Evolutionary conservation across 1,140 invertebrate genomes (phyloP), one percentile per base, ranked within the genome.

Genomic region (Ectropis grisescens): DNA sequence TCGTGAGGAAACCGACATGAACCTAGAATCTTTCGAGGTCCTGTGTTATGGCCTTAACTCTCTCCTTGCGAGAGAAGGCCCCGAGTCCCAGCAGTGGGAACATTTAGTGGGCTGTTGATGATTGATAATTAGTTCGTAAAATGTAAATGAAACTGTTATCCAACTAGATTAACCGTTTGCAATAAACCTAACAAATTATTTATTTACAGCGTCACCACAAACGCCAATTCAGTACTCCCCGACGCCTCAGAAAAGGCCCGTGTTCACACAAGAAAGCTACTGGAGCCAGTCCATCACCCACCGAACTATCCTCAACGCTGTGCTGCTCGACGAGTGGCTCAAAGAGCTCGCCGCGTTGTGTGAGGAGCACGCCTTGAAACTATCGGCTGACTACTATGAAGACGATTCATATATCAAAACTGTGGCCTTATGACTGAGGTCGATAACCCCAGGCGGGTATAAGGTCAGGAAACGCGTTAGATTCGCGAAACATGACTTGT

Each of bases 311-410:
- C 46, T 83, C 2, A 83, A 93, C 76, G 93, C 93, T n/a, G 89
- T 98, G 2, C 75, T 98, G 31, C 80, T 98, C 29, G 93, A 95
- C 55, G 95, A 98, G 70, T 97, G 96, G 92, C 80, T 96, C 0
- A 95, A 96, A 78, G 95, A 98, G 82, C 79, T 98, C 25, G 91
- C 95, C 1, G 93, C 96, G 9, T 87, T 98, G 28, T 90, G 93
- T 37, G 93, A 96, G 78, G 95, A 98, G 80, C 95, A 98, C 56
- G 87, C 89, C n/a, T 84, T 92, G 15, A 55, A 68, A 26, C 32
- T 78, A 0, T 54, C 72, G 1, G 52, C 62, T 0, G 50, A 58
- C 5, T 44, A 49, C 25, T 68, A 62, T 26, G 69, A 75, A 34
- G 68, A 80, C 30, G 60, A 75, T 9, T 54, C 48, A 1, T 72